Conservation (phyloP, 1,140 invertebrate genomes). For the Pseudomyrmex concolor region DNA sequence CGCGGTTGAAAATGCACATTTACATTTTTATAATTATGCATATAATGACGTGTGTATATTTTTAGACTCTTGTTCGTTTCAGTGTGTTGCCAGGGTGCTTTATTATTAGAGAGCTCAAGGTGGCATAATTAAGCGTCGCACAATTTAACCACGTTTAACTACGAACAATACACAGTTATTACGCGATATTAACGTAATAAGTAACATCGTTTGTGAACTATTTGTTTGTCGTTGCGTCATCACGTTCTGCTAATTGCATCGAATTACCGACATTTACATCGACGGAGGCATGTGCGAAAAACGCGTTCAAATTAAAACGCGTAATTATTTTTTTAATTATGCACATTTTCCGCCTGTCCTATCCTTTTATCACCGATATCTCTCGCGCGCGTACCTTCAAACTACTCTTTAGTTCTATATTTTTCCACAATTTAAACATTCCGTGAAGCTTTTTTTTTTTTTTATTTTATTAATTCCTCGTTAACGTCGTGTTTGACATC, state of each 20-base stretch:
- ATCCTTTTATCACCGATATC: no score
- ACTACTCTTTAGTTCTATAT: no score
- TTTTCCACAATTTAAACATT: no score
- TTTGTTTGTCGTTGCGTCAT: slow-evolving; percentile 22
- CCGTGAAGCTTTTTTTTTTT: background rate
- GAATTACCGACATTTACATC: background rate
- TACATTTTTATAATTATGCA: background rate
- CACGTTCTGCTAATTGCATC: background rate
- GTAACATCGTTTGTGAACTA: background rate
- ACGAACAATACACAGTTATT: background rate
- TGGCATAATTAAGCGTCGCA: background rate
- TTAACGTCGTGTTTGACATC: background rate
- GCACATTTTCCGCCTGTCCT: no score
- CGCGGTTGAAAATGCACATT: background rate
- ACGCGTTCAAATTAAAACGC: no score
- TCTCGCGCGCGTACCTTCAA: no score
- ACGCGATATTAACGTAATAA: background rate
- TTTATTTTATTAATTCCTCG: background rate
- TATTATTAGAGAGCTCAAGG: background rate
- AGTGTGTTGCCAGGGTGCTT: background rate
- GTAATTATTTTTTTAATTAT: no score
- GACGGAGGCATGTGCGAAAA: no score
- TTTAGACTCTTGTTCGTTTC: background rate
- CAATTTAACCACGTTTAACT: slow-evolving; percentile 18
- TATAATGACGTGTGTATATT: no score